Evolutionary conservation across 64 coral and sea anemone genomes (phyloP), one percentile per base, ranked within the genome.

Genomic region (Stichodactyla helianthus): DNA sequence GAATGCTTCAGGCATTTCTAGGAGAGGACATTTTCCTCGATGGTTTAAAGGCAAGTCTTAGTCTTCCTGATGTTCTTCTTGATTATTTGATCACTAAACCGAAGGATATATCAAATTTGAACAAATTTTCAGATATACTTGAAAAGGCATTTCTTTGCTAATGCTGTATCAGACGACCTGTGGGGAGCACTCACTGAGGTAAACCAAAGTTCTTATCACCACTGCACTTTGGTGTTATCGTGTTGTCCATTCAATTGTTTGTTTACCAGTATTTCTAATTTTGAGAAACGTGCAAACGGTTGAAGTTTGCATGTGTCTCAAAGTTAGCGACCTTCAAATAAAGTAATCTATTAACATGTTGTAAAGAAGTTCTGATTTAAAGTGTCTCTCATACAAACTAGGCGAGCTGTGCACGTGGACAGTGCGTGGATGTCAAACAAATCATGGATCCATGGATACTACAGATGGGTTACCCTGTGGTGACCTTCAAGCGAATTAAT

Each of bases 361-460:
- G 8, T 58, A 58, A 58, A 58, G 14, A 9, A 58, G 55, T 5
- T 58, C 14, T 6, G 55, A 58, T 23, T 20, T 57, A 11, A 57
- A 19, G 10, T 68, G n/a, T 68, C 6, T 68, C 63, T 68, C 1
- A 4, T 68, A 35, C 77, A 15, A 50, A 6, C 77, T 68, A 97
- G 95, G 91, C 87, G 62, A 91, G 85, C 85, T 83, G 85, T 51
- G 35, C 1, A 9, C 74, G 60, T 25, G 82, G 86, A 0, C 22
- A 54, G 22, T 74, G 53, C 53, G 56, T 91, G 27, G 19, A 87
- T 27, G 92, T 97, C 54, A 62, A 85, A 50, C 55, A 88, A 74
- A 90, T 93, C 28, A 97, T 97, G 95, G 95, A 97, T 79, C 88
- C 95, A 1, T 97, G 95, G 95, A 97, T 92, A 20, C 82, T 91